Base-by-base conservation (phyloP, 2,888 invertebrate genomes). In the Actias luna region DNA sequence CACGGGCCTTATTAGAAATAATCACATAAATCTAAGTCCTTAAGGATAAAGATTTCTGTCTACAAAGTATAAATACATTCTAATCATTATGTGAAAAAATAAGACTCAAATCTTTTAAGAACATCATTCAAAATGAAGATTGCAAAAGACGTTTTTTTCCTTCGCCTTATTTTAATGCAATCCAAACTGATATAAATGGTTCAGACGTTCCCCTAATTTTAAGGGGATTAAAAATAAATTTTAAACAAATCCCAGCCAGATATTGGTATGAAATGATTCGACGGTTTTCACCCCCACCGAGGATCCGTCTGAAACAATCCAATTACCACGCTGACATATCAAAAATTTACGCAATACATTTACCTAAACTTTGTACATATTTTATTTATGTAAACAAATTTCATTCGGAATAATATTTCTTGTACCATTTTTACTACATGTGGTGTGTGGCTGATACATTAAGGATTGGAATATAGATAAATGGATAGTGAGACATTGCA, bases 201-300 rank as follows among this genome's bases (percentile, higher is more conserved):
- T 64, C 61, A 27, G 67, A 68, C 73, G 61, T 60, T 59, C 67
- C 74, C 75, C 75, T 65, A 65, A 67, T 70, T 67, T 68, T 65
- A 69, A 61, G 69, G 79, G 69, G 79, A 83, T 85, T 84, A 83
- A 84, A 84, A 84, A 79, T 82, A 68, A 72, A 75, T 73, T 75
- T 83, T 80, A 84, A 83, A 83, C 78, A 82, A 80, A 83, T 79
- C 80, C 77, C 69, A 58, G 67, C 67, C 69, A 73, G 80, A 79
- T 84, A 87, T 85, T 87, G 80, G 77, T 71, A 69, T 67, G 68
- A 73, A 81, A 77, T 88, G 88, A 88, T 81, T 83, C 70, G 71
- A 78, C 85, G 67, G 68, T 83, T 87, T 87, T 73, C 69, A 75
- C 78, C 82, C 82, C 69, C 7, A 36, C 61, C 22, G 35, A 25